Evolutionary conservation across 2,113 vertebrate species (phyloP), one percentile per base, ranked within the genome.

Genomic region (Mus pahari): DNA sequence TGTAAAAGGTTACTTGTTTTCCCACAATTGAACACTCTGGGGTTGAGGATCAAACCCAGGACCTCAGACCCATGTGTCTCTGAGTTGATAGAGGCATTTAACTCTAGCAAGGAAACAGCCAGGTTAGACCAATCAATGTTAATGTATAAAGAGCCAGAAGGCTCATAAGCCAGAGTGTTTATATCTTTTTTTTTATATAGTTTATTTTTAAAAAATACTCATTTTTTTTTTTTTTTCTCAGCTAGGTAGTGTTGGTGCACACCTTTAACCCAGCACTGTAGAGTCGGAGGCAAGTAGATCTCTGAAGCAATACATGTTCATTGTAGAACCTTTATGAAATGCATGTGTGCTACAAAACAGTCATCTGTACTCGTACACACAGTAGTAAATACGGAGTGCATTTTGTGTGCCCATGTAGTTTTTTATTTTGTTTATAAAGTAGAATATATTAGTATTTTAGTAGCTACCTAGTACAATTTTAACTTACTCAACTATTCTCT

Each of bases 391-490:
- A 66, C 73, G 53, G 3, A 62, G 81, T 53, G 48, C 31, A 75
- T 94, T 83, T 96, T 58, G 4, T 71, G 33, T 7, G 33, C 58
- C 86, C 79, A 2, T 88, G 42, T 45, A 1, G 33, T 60, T 73
- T 83, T 94, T 64, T 77, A 6, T 86, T 78, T 94, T 86, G 19
- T 86, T 89, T 91, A 53, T 82, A 62, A 60, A 84, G 78, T 91
- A 64, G 19, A n/a, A 50, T 91, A 70, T 33, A 4, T 8, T 82
- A 42, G 31, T 71, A 62, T 60, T 88, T 92, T 84, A 66, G 58
- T 36, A 70, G 16, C 68, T 79, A 6, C 36, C 20, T 87, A 42
- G 45, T 87, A 26, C 10, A 84, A 7, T 77, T 90, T 58, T 94
- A 55, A 88, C 55, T 82, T 62, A 36, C 66, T 87, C 39, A 70